Evolutionary conservation across 2,797 vertebrate species (phyloP), one percentile per base, ranked within the genome.

Genomic region (Sebastes elongatus): DNA sequence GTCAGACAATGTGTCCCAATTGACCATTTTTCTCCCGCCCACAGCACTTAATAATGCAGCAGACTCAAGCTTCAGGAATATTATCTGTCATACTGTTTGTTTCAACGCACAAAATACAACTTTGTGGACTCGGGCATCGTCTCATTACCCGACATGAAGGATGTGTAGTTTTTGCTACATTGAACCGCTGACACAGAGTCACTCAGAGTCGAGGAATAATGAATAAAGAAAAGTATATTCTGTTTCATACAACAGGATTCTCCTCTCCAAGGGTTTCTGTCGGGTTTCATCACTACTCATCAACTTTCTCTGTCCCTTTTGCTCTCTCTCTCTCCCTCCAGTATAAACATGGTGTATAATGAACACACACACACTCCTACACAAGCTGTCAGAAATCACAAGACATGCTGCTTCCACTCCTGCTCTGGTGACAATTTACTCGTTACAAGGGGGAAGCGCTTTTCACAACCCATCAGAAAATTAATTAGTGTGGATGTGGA

Each of bases 281-380:
- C 16, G 1, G n/a, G 77, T 91, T 91, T 91, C 88, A 91, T 90
- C 87, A 90, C 74, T 63, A 74, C 73, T 85, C 68, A 75, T 92
- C 89, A 83, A 86, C 77, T 73, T 79, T 57, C 55, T 68, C 60
- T 0, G 22, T 33, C 28, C 78, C 38, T 63, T 76, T 76, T 28
- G n/a, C 70, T 53, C 72, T 49, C 28, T 7, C 59, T 22, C 71
- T 23, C 69, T 62, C 62, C 49, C 33, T 7, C 20, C 42, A 42
- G 38, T 53, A 52, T 18, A 76, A 65, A 78, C 55, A 73, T 33
- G 11, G 16, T 27, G 49, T 78, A 69, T 72, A 80, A 83, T 53
- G 30, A 74, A 74, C 64, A 60, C 25, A 81, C 35, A 80, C 64
- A 22, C 42, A 53, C 78, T 53, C 77, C 42, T 46, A 79, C 83